Conservation (phyloP, 2,113 vertebrate genomes). For the Cinclus mexicanus region DNA sequence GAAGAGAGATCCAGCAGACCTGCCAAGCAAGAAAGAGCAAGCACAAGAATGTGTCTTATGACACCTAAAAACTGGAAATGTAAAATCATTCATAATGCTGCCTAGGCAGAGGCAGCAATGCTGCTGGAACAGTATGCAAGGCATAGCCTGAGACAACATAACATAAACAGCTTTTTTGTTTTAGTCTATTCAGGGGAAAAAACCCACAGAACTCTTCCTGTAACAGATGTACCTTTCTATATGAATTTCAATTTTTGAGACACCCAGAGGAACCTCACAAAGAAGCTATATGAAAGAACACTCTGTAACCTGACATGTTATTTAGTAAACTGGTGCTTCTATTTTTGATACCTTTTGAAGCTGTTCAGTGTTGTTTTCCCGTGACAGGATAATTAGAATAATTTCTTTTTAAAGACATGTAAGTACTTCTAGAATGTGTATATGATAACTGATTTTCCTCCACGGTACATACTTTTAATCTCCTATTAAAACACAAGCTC, state of each 20-base stretch:
- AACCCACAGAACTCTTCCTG: not conserved
- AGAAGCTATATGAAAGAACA: not conserved
- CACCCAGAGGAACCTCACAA: not conserved
- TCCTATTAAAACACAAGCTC: not conserved
- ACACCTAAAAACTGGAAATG: not conserved
- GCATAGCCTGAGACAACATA: not conserved
- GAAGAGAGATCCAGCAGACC: not conserved
- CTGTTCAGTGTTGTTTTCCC: not conserved
- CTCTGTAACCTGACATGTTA: not conserved
- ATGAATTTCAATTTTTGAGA: not conserved
- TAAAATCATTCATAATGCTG: not conserved
- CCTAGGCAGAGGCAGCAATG: not conserved
- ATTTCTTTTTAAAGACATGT: not conserved
- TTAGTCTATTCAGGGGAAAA: not conserved
- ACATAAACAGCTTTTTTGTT: not conserved
- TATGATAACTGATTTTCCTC: not conserved
- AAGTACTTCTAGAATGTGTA: not conserved
- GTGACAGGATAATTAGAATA: not conserved
- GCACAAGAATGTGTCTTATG: not conserved
- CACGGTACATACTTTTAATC: not conserved
- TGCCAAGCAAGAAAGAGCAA: not conserved
- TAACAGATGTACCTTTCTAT: not conserved
- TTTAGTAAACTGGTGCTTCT: constrained; percentile 19
- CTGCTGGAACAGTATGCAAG: not conserved
- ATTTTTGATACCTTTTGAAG: not conserved